A percentile compares a stretch with the other conserved stretches of the same genome.
Conservation (phyloP, 1,140 invertebrate species). For the Teleopsis dalmanni region DNA sequence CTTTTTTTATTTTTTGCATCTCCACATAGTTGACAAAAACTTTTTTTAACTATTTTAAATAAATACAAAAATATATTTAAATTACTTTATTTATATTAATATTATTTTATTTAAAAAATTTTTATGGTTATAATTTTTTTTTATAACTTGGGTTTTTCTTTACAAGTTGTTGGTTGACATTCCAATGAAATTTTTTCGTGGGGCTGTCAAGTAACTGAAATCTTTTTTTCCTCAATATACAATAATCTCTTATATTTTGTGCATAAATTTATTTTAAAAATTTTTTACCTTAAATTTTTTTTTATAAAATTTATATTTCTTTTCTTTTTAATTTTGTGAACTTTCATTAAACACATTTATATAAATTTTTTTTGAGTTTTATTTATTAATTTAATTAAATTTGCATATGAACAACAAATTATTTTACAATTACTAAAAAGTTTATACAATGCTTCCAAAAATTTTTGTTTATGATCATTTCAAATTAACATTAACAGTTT, state of each 20-base stretch:
- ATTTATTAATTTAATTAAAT: too few relatives aligned
- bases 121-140: conserved; percentile 39
- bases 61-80: too few relatives aligned
- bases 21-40: too few relatives aligned
- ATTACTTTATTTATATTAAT: too few relatives aligned
- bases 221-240: neutral
- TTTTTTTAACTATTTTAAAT: too few relatives aligned
- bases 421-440: neutral
- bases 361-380: too few relatives aligned
- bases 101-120: conserved; percentile 14
- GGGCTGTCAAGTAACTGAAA: neutral
- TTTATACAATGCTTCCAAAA: neutral
- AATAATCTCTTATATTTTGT: conserved; percentile 1
- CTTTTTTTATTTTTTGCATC: too few relatives aligned
- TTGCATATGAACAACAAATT: too few relatives aligned
- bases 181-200: conserved; percentile 20
- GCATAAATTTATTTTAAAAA: neutral
- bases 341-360: neutral
- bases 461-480: too few relatives aligned
- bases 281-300: neutral
- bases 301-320: neutral
- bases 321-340: neutral
- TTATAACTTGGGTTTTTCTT: conserved; percentile 10
- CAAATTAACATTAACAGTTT: too few relatives aligned
- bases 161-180: conserved; percentile 37